Evolutionary conservation across 2,888 invertebrate species (phyloP).

Genomic region (Erebia ligea): DNA sequence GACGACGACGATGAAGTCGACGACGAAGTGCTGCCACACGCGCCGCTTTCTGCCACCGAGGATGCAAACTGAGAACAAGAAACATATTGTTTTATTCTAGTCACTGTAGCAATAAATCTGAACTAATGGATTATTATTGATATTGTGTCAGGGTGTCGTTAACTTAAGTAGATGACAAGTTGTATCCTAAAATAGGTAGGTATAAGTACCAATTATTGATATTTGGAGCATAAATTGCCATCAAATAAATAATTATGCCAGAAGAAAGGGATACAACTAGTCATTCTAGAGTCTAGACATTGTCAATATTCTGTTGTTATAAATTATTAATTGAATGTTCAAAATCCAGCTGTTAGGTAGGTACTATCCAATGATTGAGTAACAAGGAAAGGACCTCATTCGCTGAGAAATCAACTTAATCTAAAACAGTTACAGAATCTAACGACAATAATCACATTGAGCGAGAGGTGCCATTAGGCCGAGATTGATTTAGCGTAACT

Average conservation of each 20-base stretch:
- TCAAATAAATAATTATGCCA: neutral
- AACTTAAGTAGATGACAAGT: too few species aligned
- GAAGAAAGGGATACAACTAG: neutral
- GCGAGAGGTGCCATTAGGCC: slow-evolving; percentile 63
- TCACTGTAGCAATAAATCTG: neutral
- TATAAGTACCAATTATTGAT: too few species aligned
- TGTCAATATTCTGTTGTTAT: slow-evolving; percentile 1
- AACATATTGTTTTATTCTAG: neutral
- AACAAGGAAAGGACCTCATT: slow-evolving; percentile 22
- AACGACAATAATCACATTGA: slow-evolving; percentile 45
- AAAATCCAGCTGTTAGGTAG: slow-evolving; percentile 5
- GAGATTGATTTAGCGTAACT: slow-evolving; percentile 74
- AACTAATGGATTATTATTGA: neutral
- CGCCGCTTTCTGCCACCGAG: slow-evolving; percentile 65
- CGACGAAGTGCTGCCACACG: slow-evolving; percentile 72
- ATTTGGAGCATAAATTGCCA: too few species aligned
- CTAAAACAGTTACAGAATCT: slow-evolving; percentile 49
- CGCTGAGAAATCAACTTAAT: slow-evolving; percentile 31
- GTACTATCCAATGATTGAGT: slow-evolving; percentile 5
- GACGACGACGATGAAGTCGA: slow-evolving; percentile 73
- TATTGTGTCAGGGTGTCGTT: too few species aligned
- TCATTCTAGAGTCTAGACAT: neutral
- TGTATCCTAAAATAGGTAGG: too few species aligned
- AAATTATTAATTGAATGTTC: slow-evolving; percentile 7
- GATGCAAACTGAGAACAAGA: slow-evolving; percentile 65